Evolutionary conservation across 2,113 vertebrate species (phyloP).

Genomic region (Hydropotes inermis): DNA sequence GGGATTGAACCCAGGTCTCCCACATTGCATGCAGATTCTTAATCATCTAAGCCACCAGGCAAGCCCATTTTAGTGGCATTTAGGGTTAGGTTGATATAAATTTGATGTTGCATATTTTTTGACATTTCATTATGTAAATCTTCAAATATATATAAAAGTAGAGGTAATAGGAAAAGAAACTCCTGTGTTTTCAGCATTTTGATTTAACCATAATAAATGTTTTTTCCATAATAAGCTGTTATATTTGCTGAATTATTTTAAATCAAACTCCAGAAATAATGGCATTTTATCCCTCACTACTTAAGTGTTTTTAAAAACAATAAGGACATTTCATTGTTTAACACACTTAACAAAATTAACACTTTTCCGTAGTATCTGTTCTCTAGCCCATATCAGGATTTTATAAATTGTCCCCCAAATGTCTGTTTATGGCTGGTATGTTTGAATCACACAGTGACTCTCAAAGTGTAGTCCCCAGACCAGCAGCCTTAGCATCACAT

Average conservation of each 20-base stretch:
- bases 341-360: neutral
- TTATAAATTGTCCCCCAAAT: neutral
- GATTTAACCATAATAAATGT: neutral
- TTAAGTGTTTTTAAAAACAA: neutral
- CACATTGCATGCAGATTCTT: neutral
- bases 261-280: neutral
- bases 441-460: neutral
- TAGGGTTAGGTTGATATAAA: neutral
- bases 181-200: neutral
- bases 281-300: neutral
- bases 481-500: neutral
- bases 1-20: neutral
- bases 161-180: neutral
- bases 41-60: neutral
- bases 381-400: neutral
- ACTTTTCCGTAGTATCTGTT: neutral
- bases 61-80: neutral
- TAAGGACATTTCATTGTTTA: neutral
- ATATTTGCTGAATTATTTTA: slow-evolving; percentile 4
- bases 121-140: neutral
- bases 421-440: neutral
- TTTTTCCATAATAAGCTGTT: neutral
- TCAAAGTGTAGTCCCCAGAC: neutral
- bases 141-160: neutral
- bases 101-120: neutral